These are phyloP conservation scores for Cynoglossus semilaevis DNA, from an alignment of 2,113 vertebrate species.

Conservation along the genomic window DNA sequence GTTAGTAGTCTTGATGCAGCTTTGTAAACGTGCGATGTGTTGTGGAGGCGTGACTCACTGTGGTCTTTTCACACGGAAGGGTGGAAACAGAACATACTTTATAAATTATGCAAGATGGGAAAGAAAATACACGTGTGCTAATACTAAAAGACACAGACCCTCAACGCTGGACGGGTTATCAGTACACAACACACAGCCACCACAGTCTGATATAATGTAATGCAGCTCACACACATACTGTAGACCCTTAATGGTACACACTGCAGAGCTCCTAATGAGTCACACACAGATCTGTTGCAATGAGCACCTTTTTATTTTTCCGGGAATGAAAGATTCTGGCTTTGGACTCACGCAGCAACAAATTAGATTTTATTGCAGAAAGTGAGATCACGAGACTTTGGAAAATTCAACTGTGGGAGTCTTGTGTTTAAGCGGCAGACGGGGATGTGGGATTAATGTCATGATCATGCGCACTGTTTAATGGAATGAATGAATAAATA, in stretches of 20 bases:
- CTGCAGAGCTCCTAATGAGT: slow-evolving; percentile 51
- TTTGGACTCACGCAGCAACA: slow-evolving; percentile 66
- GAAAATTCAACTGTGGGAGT: slow-evolving; percentile 42
- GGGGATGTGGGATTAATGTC: slow-evolving; percentile 36
- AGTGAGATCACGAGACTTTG: slow-evolving; percentile 43
- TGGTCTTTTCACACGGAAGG: slow-evolving; percentile 18
- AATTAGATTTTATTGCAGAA: slow-evolving; percentile 63
- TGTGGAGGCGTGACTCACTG: slow-evolving; percentile 15
- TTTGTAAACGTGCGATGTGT: slow-evolving; percentile 28
- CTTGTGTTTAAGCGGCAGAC: slow-evolving; percentile 53
- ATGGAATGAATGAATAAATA: slow-evolving; percentile 59
- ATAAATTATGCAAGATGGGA: slow-evolving; percentile 16
- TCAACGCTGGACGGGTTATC: slow-evolving; percentile 29
- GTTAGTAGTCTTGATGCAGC: slow-evolving; percentile 15
- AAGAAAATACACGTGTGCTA: background rate
- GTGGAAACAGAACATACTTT: slow-evolving; percentile 21
- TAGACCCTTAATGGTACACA: slow-evolving; percentile 54
- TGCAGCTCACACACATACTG: slow-evolving; percentile 17
- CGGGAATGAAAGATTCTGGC: slow-evolving; percentile 59
- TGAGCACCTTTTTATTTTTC: slow-evolving; percentile 48
- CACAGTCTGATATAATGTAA: slow-evolving; percentile 35
- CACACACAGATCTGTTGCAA: slow-evolving; percentile 29
- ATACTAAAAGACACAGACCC: background rate
- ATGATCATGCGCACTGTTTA: slow-evolving; percentile 57
- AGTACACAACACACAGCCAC: slow-evolving; percentile 35